Percentiles rank a stretch among this genome's conserved stretches.
These are phyloP conservation scores for Porites rus DNA, from an alignment of 92 coral and sea anemone species.

Conservation along the genomic window DNA sequence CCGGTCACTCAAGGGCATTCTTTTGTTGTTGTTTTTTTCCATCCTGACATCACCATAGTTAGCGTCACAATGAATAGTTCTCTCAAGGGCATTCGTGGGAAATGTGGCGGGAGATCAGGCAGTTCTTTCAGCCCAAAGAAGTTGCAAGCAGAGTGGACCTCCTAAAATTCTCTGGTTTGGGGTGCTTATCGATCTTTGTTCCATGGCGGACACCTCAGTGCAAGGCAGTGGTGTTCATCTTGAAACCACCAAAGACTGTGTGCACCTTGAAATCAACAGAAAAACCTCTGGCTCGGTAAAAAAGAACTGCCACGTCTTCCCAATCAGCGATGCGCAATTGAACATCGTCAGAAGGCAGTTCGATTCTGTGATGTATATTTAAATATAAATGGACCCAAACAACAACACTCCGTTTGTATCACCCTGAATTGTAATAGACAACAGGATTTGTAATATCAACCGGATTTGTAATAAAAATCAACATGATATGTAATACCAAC, in stretches of 20 bases:
- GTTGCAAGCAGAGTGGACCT: neutral
- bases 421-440: too few relatives aligned
- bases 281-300: neutral
- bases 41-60: slow-evolving; percentile 39
- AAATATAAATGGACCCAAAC: neutral
- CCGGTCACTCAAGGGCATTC: slow-evolving; percentile 22
- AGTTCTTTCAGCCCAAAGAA: neutral
- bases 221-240: neutral
- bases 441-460: too few relatives aligned
- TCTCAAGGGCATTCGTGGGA: slow-evolving; percentile 35
- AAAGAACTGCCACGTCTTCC: neutral
- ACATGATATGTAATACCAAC: too few relatives aligned
- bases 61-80: slow-evolving; percentile 32
- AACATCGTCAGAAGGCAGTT: neutral
- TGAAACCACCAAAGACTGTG: neutral
- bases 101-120: slow-evolving; percentile 15
- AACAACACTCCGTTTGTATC: neutral
- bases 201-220: neutral
- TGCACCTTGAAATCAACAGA: neutral
- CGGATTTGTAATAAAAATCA: too few relatives aligned
- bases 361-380: neutral
- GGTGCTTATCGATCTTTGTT: neutral
- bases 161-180: neutral
- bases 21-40: slow-evolving; percentile 26
- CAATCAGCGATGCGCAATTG: neutral